Conservation (phyloP, 2,113 vertebrate species). For the Psophia crepitans region DNA sequence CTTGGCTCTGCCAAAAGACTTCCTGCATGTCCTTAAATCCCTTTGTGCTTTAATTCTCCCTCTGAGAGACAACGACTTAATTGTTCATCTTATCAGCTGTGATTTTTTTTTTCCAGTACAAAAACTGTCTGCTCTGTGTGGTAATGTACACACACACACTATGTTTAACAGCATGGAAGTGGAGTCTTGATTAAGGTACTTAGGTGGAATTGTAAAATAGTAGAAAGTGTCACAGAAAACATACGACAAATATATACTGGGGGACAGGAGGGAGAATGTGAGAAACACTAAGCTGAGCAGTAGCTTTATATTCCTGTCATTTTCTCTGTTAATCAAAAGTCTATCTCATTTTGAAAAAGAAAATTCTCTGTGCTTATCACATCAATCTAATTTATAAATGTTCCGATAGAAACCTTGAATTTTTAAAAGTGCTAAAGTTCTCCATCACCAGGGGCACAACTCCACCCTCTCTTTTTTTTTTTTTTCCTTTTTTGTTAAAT, state of each 20-base stretch:
- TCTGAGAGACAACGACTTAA: not conserved
- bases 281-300: not conserved
- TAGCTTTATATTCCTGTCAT: not conserved
- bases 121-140: not conserved
- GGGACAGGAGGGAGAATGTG: not conserved
- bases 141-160: not conserved
- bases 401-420: not conserved
- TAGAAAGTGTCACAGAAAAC: not conserved
- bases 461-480: too few species aligned
- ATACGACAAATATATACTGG: not conserved
- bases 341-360: not conserved
- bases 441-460: not conserved
- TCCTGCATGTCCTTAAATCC: conserved; percentile 4
- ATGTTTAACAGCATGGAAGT: not conserved
- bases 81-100: conserved; percentile 30
- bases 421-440: not conserved
- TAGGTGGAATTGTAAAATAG: not conserved
- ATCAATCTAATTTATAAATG: not conserved
- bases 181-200: not conserved
- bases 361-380: not conserved
- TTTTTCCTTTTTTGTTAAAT: not conserved
- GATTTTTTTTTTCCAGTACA: not conserved
- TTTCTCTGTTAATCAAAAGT: not conserved
- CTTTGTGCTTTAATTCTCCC: not conserved
- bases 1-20: conserved; percentile 28